Conservation (phyloP, 2,888 invertebrate genomes). For the Arctia plantaginis region DNA sequence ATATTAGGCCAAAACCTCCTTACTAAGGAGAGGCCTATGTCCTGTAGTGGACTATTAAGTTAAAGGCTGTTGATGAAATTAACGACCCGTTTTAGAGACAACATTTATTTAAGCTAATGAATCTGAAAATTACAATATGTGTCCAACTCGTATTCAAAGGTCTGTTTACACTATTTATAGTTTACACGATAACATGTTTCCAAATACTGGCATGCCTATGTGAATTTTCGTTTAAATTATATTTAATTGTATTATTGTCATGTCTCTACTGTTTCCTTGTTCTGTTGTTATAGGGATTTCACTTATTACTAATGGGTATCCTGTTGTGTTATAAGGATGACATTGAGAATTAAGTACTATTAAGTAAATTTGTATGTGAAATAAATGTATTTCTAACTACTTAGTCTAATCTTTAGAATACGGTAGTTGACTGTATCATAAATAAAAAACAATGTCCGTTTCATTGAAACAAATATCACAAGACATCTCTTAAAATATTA, state of each 20-base stretch:
- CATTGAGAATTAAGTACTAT: background rate
- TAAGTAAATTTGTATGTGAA: background rate
- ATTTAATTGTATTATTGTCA: conserved; percentile 9
- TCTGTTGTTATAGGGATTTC: background rate
- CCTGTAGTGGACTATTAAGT: too few species aligned
- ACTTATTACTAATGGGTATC: background rate
- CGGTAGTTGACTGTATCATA: too few species aligned
- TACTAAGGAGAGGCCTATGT: too few species aligned
- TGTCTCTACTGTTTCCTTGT: background rate
- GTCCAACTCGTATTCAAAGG: background rate
- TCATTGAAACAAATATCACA: too few species aligned
- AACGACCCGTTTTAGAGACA: too few species aligned
- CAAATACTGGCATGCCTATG: background rate
- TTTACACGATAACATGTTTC: too few species aligned
- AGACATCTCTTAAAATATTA: too few species aligned
- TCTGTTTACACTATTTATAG: background rate
- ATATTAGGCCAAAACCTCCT: too few species aligned
- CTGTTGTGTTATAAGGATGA: background rate
- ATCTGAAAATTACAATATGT: too few species aligned
- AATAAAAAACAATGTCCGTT: too few species aligned
- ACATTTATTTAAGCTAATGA: too few species aligned
- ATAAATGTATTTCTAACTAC: background rate
- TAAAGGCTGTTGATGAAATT: too few species aligned
- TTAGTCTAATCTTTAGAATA: background rate
- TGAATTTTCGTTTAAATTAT: conserved; percentile 9